A percentile compares a stretch with the other conserved stretches of the same genome.
Evolutionary conservation across 2,888 invertebrate species (phyloP).

Genomic region (Agonopterix arenella): DNA sequence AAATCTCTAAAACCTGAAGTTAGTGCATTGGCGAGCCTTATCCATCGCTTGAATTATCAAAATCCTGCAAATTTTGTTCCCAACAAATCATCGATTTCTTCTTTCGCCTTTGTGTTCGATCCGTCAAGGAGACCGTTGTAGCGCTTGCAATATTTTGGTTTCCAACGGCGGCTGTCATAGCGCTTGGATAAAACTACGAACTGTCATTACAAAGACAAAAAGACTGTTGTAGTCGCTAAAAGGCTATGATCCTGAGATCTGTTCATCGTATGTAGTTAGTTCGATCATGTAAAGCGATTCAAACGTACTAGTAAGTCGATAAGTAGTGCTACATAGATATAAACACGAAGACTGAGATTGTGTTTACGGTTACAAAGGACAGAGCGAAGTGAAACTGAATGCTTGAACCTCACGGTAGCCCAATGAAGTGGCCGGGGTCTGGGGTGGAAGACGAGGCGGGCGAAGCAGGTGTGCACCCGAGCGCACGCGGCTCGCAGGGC

Average conservation of each 20-base stretch:
- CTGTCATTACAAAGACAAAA: constrained; percentile 67
- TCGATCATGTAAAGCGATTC: constrained; percentile 53
- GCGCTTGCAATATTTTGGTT: constrained; percentile 71
- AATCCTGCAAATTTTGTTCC: constrained; percentile 25
- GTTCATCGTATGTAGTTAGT: constrained; percentile 30
- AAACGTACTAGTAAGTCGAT: constrained; percentile 31
- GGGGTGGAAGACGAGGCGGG: constrained; percentile 80
- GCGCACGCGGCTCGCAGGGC: constrained; percentile 81
- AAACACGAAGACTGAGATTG: constrained; percentile 33
- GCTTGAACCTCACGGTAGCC: constrained; percentile 78
- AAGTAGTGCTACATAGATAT: constrained; percentile 31
- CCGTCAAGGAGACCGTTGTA: constrained; percentile 72
- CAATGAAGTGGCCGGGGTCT: constrained; percentile 88
- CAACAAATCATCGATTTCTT: constrained; percentile 38
- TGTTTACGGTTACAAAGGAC: constrained; percentile 53
- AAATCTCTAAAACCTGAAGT: constrained; percentile 54
- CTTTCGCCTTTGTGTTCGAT: constrained; percentile 75
- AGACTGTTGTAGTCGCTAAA: constrained; percentile 44
- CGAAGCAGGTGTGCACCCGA: constrained; percentile 65
- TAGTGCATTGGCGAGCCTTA: constrained; percentile 61
- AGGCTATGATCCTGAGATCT: constrained; percentile 36
- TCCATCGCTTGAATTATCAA: constrained; percentile 36
- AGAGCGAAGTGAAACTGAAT: constrained; percentile 67
- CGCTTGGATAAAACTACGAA: constrained; percentile 50
- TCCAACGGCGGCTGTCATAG: constrained; percentile 69